Evolutionary conservation across 2,888 invertebrate species (phyloP), one percentile per base, ranked within the genome.

Genomic region (Notodonta dromedarius): DNA sequence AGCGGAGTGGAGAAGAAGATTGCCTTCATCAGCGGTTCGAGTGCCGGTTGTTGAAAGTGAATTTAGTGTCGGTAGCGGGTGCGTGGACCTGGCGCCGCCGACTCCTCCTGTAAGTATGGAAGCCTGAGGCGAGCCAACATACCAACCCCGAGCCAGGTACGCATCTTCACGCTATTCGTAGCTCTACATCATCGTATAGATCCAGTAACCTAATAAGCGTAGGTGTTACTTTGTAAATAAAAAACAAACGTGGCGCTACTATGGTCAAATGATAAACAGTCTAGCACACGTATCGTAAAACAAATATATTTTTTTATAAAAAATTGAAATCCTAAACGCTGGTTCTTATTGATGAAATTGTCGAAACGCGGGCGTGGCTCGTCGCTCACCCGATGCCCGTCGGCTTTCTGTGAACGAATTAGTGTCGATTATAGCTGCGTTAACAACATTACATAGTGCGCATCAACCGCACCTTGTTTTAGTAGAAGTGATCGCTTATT

Each of bases 311-410:
- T 69, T 65, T 63, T 62, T 68, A 51, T 58, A 56, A 68, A 58
- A 24, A 24, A 24, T 24, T 50, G 60, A 51, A 61, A 56, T 40
- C 32, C 24, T 35, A 0, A 8, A 9, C 16, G 8, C 35, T 53
- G 66, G 64, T 61, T 60, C 60, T 72, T 70, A 81, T 75, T 71
- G 75, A 74, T 61, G 64, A 72, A 70, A 75, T 70, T 75, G 68
- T 79, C 74, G 73, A 80, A 83, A 77, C 73, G 77, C 82, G 88
- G 90, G 89, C 82, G 90, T 87, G 90, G 90, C 84, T 79, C 73
- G 71, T 76, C 78, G 70, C 74, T 73, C 70, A 75, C 71, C 76
- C 78, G 79, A 82, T 83, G 73, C 73, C 73, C 71, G 74, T 78
- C 77, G 78, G 75, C 76, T 78, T 82, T 85, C 79, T 83, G 81